Evolutionary conservation across 2,797 vertebrate species (phyloP).

Genomic region (Clarias platycephalus): DNA sequence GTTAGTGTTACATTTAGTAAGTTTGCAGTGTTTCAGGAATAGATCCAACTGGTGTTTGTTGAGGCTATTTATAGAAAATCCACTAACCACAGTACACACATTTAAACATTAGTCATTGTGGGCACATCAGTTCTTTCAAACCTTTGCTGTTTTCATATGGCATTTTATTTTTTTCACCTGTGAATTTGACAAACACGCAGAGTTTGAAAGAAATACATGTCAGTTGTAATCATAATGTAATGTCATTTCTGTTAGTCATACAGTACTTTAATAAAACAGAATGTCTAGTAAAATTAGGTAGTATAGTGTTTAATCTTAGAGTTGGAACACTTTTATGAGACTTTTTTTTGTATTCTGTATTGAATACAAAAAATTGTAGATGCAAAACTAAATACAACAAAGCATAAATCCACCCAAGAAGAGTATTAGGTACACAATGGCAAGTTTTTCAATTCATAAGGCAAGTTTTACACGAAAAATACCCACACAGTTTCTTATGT

Average conservation of each 20-base stretch:
- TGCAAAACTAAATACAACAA: neutral
- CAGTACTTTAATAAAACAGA: too few relatives aligned
- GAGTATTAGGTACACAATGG: neutral
- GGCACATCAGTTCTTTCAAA: slow-evolving; percentile 2
- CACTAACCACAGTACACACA: slow-evolving; percentile 27
- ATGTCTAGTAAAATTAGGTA: neutral
- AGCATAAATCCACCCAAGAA: neutral
- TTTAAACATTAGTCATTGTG: slow-evolving; percentile 24
- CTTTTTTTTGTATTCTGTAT: neutral
- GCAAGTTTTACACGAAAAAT: neutral
- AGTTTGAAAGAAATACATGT: neutral
- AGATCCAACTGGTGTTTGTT: slow-evolving; percentile 15
- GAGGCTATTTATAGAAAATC: slow-evolving; percentile 25
- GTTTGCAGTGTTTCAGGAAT: slow-evolving; percentile 15
- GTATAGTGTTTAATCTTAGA: neutral
- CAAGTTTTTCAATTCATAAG: neutral
- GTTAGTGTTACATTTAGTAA: neutral
- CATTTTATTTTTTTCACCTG: slow-evolving; percentile 15
- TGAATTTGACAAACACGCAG: too few relatives aligned
- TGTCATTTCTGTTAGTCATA: neutral
- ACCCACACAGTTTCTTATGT: neutral
- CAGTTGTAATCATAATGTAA: neutral
- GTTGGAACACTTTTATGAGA: neutral
- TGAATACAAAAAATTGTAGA: neutral
- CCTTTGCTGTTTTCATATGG: slow-evolving; percentile 10